A percentile compares a stretch with the other conserved stretches of the same genome.
phyloP scores from a whole-genome alignment of 2,797 vertebrate species.

The Xerus rutilus region DNA sequence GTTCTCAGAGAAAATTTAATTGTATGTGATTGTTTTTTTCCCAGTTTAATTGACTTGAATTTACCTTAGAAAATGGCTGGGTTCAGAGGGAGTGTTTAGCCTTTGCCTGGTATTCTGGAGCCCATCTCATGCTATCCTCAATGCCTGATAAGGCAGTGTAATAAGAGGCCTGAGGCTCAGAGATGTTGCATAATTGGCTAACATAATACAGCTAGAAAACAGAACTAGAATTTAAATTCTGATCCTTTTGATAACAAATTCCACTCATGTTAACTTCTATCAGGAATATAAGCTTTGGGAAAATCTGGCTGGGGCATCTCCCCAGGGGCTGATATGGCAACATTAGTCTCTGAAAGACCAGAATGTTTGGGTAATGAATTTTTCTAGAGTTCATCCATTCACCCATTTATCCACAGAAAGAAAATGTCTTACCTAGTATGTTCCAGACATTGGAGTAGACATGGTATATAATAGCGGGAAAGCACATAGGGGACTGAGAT shows the following conservation, averaged over 20 bases:
- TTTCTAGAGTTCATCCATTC: neutral
- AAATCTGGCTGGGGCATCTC: neutral
- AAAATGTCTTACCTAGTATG: neutral
- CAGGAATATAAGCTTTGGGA: neutral
- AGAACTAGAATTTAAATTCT: conserved; percentile 13
- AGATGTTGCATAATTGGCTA: neutral
- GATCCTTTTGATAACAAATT: neutral
- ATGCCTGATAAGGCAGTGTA: neutral
- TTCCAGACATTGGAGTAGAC: neutral
- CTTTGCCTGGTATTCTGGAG: neutral
- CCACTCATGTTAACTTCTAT: neutral
- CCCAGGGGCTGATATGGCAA: neutral
- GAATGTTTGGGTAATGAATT: neutral
- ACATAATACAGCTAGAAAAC: neutral
- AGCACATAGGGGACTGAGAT: neutral
- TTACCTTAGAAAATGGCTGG: neutral
- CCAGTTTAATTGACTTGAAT: neutral
- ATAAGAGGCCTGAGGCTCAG: neutral
- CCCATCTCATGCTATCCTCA: neutral
- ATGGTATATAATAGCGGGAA: neutral
- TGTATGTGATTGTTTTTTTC: neutral
- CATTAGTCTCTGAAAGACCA: neutral
- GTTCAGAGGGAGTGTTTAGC: neutral
- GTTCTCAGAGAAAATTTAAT: conserved; percentile 16
- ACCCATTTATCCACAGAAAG: neutral